Evolutionary conservation across 2,113 vertebrate genomes (phyloP).

Genomic region (Gallinago paraguaiae): DNA sequence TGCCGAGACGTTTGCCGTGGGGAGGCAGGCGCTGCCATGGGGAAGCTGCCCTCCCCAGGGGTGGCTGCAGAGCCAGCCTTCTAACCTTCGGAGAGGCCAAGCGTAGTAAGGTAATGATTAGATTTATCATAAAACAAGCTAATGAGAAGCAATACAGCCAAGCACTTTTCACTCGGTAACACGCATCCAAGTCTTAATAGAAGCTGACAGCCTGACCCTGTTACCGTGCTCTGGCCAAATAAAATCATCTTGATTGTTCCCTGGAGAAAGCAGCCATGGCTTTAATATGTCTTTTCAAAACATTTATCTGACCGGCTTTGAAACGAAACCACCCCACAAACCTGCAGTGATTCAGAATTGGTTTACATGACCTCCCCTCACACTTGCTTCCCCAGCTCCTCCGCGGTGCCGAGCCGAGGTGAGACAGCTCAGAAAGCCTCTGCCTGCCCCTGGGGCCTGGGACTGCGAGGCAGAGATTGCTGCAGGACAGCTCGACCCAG

Average conservation of each 20-base stretch:
- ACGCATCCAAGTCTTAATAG: neutral
- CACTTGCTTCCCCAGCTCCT: neutral
- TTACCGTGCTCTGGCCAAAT: neutral
- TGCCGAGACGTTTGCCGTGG: accelerated
- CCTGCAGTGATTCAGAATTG: neutral
- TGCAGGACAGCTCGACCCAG: neutral
- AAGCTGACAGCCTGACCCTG: conserved; percentile 26
- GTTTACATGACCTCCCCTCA: neutral
- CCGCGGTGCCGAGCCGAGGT: neutral
- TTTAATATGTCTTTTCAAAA: conserved; percentile 5
- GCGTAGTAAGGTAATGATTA: neutral
- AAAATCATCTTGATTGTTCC: conserved; percentile 19
- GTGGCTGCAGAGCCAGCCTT: neutral
- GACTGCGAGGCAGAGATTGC: accelerated
- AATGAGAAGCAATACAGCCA: neutral
- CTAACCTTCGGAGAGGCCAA: neutral
- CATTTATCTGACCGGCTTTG: neutral
- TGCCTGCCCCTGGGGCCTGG: neutral
- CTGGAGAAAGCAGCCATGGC: neutral
- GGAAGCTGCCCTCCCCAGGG: neutral
- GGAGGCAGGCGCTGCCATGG: accelerated
- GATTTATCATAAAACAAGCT: conserved; percentile 17
- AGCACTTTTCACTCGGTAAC: neutral
- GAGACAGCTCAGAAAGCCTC: neutral
- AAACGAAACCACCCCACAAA: no score